phyloP scores from a whole-genome alignment of 35 echinoderm and acorn worm genomes.

The Diadema setosum region DNA sequence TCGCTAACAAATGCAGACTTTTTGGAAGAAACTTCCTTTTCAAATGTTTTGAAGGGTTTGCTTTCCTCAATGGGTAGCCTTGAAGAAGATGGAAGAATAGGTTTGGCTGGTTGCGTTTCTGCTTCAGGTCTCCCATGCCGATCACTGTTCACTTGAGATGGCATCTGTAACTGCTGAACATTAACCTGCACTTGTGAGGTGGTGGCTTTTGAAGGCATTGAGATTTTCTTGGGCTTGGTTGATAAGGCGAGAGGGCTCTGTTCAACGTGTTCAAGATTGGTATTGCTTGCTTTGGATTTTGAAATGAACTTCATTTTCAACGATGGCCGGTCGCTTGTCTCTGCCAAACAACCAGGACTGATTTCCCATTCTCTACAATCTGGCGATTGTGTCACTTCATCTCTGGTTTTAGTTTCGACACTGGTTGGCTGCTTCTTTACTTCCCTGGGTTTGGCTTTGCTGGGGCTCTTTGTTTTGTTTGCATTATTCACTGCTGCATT shows the following conservation, averaged over 20 bases:
- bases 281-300: background rate
- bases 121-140: background rate
- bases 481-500: too few species aligned
- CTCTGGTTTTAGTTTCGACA: background rate
- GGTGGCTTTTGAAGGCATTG: background rate
- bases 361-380: background rate
- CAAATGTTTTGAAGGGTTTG: conserved; percentile 72
- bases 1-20: conserved; percentile 85
- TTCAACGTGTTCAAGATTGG: background rate
- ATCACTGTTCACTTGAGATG: too few species aligned
- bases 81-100: background rate
- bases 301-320: background rate
- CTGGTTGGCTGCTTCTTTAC: background rate
- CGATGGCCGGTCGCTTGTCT: background rate
- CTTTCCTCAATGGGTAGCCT: conserved; percentile 53
- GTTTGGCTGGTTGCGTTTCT: background rate
- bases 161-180: background rate
- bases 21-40: conserved; percentile 59
- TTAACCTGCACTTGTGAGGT: background rate
- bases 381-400: background rate
- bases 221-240: background rate
- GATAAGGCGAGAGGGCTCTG: conserved; percentile 9
- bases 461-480: too few species aligned
- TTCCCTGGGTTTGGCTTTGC: background rate
- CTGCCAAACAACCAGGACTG: background rate